Conservation (phyloP, 1,140 invertebrate species). For the Zeugodacus cucurbitae region DNA sequence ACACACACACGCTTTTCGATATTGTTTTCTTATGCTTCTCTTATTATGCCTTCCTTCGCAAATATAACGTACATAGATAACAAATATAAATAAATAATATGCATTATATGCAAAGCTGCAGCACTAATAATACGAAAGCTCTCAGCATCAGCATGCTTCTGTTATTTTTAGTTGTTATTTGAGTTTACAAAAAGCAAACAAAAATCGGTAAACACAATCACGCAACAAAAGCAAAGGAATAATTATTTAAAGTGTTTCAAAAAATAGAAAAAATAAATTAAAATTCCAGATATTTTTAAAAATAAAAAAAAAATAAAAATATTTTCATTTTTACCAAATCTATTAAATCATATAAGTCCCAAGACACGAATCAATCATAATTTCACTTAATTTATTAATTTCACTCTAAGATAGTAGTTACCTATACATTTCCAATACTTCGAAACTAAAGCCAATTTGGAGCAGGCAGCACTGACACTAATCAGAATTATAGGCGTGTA, state of each 20-base stretch:
- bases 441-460: not conserved
- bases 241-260: not conserved
- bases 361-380: too few relatives aligned
- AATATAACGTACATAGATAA: not conserved
- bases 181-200: not conserved
- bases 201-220: not conserved
- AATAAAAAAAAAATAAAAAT: too few relatives aligned
- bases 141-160: not conserved
- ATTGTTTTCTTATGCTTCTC: not conserved
- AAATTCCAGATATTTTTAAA: too few relatives aligned
- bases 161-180: not conserved
- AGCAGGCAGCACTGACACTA: too few relatives aligned
- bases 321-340: too few relatives aligned
- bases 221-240: not conserved
- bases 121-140: not conserved
- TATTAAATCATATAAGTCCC: too few relatives aligned
- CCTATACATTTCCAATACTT: not conserved
- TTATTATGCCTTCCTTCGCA: not conserved
- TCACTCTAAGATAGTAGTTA: too few relatives aligned
- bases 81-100: not conserved
- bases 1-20: not conserved
- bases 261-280: too few relatives aligned
- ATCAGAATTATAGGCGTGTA: not conserved
- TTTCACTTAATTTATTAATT: too few relatives aligned
- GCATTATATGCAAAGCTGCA: not conserved